Evolutionary conservation across 92 coral and sea anemone genomes (phyloP).

Genomic region (Anthopleura xanthogrammica): DNA sequence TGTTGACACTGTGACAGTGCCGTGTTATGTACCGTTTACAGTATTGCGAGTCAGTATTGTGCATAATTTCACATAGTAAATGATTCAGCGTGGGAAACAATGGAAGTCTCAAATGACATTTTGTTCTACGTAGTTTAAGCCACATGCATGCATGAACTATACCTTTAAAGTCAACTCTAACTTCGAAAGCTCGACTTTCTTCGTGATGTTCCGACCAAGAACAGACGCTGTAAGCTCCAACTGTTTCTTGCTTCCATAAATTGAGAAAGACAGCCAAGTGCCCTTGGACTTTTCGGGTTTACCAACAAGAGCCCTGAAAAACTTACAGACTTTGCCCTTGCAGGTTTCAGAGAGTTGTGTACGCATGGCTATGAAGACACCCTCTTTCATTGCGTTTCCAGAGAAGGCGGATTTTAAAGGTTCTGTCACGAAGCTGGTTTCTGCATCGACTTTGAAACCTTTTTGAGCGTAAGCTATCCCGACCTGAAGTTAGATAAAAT

Average conservation of each 20-base stretch:
- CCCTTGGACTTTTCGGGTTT: background rate
- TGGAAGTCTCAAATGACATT: too few species aligned
- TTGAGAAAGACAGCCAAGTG: background rate
- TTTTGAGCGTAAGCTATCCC: background rate
- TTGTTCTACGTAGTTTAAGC: too few species aligned
- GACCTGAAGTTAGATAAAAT: background rate
- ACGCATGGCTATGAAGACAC: conserved; percentile 2
- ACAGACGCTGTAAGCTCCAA: background rate
- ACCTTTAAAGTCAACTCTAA: background rate
- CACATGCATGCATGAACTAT: background rate
- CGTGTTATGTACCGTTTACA: too few species aligned
- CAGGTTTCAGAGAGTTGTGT: background rate
- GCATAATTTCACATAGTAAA: too few species aligned
- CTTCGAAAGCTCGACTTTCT: background rate
- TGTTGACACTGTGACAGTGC: too few species aligned
- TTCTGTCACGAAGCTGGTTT: background rate
- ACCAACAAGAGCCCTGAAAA: background rate
- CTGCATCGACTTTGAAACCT: background rate
- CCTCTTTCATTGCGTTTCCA: background rate
- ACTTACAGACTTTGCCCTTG: background rate
- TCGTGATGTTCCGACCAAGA: background rate
- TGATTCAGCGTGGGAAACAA: too few species aligned
- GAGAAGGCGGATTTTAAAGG: background rate
- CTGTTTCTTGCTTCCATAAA: background rate
- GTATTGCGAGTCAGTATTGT: too few species aligned